Percentiles rank a stretch among this genome's conserved stretches.
Conservation (phyloP, 2,888 invertebrate species). For the Drosophila formosana region DNA sequence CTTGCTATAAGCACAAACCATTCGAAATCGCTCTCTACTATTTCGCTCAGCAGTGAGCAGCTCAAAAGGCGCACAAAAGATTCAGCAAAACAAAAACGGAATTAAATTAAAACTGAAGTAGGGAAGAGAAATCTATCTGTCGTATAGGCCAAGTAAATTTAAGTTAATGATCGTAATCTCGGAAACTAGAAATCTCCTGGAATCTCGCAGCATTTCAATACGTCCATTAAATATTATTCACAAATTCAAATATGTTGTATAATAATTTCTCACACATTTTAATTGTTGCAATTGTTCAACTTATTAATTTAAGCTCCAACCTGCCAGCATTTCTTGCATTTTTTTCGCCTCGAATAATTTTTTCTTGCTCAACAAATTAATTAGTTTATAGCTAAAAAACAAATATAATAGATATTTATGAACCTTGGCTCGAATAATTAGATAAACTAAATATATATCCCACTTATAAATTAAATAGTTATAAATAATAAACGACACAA, state of each 20-base stretch:
- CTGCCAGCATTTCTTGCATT: constrained; percentile 75
- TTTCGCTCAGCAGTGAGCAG: constrained; percentile 33
- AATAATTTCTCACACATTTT: constrained; percentile 38
- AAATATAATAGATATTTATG: constrained; percentile 22
- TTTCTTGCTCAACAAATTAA: constrained; percentile 45
- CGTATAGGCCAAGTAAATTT: constrained; percentile 67
- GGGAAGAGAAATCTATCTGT: constrained; percentile 32
- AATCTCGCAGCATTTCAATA: constrained; percentile 43
- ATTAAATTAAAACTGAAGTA: constrained; percentile 14
- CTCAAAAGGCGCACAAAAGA: constrained; percentile 59
- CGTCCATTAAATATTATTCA: constrained; percentile 26
- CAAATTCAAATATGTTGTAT: constrained; percentile 48
- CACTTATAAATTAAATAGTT: constrained; percentile 45
- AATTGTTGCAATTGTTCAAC: constrained; percentile 35
- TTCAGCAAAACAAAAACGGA: constrained; percentile 22
- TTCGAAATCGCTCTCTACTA: constrained; percentile 22
- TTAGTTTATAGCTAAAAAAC: constrained; percentile 29
- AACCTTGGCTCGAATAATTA: constrained; percentile 55
- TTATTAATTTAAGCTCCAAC: constrained; percentile 66
- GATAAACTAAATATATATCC: constrained; percentile 28
- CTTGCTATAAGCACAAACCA: constrained; percentile 55
- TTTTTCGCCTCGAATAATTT: constrained; percentile 38
- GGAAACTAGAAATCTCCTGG: constrained; percentile 42
- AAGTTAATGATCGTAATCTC: constrained; percentile 35
- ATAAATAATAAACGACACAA: constrained; percentile 37